Base-by-base conservation (phyloP, 2,797 vertebrate species). In the Falco biarmicus region DNA sequence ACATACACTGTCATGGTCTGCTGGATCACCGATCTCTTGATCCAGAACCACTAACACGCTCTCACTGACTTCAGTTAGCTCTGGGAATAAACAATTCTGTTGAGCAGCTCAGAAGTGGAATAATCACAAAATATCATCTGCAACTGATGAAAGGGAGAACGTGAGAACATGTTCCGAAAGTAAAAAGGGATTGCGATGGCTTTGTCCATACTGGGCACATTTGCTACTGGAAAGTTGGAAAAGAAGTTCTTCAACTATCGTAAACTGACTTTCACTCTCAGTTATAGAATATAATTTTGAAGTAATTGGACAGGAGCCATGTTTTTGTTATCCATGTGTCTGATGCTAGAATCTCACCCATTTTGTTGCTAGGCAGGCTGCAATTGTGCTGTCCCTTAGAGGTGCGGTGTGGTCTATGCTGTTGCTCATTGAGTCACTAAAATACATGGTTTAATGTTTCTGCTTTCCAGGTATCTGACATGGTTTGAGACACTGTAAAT, bases 1-100 rank as follows among this genome's bases (percentile, higher is more conserved):
- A 25, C 0, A 0, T 48, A 47, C 9, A 61, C 25, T 37, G 34
- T 16, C 50, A 53, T 5, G 10, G 20, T 63, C 76, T 2, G 0
- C 19, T 59, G 61, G 45, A 43, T 82, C 2, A 2, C 28, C n/a
- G 66, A 5, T 29, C 3, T 0, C 53, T 71, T 78, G n/a, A 64
- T 69, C 51, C 32, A 88, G 61, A 88, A 60, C 64, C 34, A 63
- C 10, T 7, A 76, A 11, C 22, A 18, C 28, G 4, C 4, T 68
- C 29, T 87, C 43, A 48, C 6, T 69, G 34, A 78, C 29, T 79
- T 84, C 12, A 56, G 37, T 83, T 88, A 69, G 17, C 13, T 69
- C 13, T 47, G 31, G 17, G 15, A 87, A 63, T 18, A 20, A 86
- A 50, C 5, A 53, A 48, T 32, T 80, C 45, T 83, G 8, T 43